Conservation (phyloP, 2,113 vertebrate genomes). For the Podarcis muralis region DNA sequence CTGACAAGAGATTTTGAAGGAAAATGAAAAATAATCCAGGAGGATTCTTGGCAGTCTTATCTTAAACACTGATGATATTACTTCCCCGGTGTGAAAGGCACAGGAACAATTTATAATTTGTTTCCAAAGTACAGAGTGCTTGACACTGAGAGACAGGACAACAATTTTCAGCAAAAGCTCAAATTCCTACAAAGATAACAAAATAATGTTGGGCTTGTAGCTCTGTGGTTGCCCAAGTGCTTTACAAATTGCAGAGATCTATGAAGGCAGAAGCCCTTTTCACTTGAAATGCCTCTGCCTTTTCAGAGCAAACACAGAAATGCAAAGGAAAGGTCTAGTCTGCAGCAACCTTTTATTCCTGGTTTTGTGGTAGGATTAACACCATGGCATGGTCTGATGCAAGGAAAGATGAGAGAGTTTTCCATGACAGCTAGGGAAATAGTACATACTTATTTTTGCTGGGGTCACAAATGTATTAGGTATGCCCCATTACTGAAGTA, state of each 20-base stretch:
- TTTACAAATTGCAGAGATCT: accelerated
- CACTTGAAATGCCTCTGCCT: not conserved
- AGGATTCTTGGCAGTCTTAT: not conserved
- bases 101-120: not conserved
- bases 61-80: not conserved
- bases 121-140: not conserved
- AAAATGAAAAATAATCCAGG: conserved; percentile 23
- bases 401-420: not conserved
- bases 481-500: not conserved
- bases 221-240: accelerated
- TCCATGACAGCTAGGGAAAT: not conserved
- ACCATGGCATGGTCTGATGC: not conserved
- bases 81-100: not conserved
- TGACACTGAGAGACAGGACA: not conserved
- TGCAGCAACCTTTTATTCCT: not conserved
- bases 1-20: conserved; percentile 3
- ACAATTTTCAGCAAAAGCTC: conserved; percentile 14
- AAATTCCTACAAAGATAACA: conserved; percentile 6
- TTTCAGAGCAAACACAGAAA: not conserved
- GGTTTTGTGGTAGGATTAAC: not conserved
- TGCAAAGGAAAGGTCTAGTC: not conserved
- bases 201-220: not conserved
- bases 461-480: not conserved
- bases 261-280: accelerated
- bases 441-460: not conserved